Conservation (phyloP, 1,140 invertebrate species). For the Antheraea mylitta region DNA sequence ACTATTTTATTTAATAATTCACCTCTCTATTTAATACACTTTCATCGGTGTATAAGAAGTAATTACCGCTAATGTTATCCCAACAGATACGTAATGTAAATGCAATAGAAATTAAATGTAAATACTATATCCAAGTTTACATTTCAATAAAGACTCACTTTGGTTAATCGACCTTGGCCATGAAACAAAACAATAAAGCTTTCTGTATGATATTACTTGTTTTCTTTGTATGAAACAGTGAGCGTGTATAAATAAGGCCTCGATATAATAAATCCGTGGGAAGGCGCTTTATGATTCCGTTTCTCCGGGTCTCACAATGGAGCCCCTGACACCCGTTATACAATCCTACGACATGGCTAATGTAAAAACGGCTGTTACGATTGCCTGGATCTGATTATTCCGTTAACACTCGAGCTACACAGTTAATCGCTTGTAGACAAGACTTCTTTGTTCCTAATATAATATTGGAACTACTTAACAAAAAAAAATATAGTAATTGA, state of each 20-base stretch:
- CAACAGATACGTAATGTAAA: too few relatives aligned
- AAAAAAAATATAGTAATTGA: too few relatives aligned
- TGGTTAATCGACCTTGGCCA: neutral
- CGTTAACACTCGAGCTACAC: neutral
- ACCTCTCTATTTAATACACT: too few relatives aligned
- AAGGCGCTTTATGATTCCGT: conserved; percentile 35
- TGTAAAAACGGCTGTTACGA: conserved; percentile 31
- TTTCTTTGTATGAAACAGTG: too few relatives aligned
- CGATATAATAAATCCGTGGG: conserved; percentile 42
- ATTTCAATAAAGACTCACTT: neutral
- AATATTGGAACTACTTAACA: too few relatives aligned
- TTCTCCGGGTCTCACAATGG: conserved; percentile 29
- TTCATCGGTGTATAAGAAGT: too few relatives aligned
- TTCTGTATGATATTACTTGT: neutral
- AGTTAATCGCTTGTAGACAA: neutral
- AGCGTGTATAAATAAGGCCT: conserved; percentile 16
- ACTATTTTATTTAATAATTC: too few relatives aligned
- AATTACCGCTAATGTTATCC: too few relatives aligned
- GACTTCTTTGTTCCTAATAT: neutral
- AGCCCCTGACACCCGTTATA: conserved; percentile 30
- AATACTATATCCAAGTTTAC: neutral
- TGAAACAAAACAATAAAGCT: neutral
- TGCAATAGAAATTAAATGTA: neutral
- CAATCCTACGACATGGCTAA: conserved; percentile 38
- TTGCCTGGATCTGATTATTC: neutral